phyloP scores from a whole-genome alignment of 1,140 invertebrate species.

The Drosophila insularis region DNA sequence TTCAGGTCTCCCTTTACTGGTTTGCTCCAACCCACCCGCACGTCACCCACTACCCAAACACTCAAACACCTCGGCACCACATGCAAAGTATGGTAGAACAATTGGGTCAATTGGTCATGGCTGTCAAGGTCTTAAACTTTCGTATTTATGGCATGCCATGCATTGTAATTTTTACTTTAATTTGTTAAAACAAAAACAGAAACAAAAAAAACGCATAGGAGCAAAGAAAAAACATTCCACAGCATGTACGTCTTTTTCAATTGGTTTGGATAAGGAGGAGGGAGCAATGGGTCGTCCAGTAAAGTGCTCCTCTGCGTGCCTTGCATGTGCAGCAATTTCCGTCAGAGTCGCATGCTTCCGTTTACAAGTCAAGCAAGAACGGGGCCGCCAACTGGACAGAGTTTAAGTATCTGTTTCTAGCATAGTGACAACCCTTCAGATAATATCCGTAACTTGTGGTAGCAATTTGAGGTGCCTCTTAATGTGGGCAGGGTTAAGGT shows the following conservation, averaged over 20 bases:
- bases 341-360: constrained; percentile 72
- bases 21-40: background rate
- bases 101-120: constrained; percentile 78
- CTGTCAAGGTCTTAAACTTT: constrained; percentile 74
- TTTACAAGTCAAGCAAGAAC: constrained; percentile 35
- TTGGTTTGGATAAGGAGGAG: background rate
- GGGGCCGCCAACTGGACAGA: constrained; percentile 39
- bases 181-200: constrained; percentile 57
- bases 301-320: constrained; percentile 58
- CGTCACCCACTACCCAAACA: constrained; percentile 13
- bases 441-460: constrained; percentile 68
- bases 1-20: background rate
- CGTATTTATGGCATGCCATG: constrained; percentile 75
- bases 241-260: constrained; percentile 28
- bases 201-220: background rate
- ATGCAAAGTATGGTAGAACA: constrained; percentile 62
- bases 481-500: background rate
- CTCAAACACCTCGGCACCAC: constrained; percentile 42
- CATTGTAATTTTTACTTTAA: constrained; percentile 72
- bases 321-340: constrained; percentile 77
- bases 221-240: constrained; percentile 25
- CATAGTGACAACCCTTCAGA: constrained; percentile 59
- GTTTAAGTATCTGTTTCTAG: constrained; percentile 74
- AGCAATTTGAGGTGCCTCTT: constrained; percentile 23
- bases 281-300: background rate